Conservation (phyloP, 1,140 invertebrate species). For the Lepidurus couesii region DNA sequence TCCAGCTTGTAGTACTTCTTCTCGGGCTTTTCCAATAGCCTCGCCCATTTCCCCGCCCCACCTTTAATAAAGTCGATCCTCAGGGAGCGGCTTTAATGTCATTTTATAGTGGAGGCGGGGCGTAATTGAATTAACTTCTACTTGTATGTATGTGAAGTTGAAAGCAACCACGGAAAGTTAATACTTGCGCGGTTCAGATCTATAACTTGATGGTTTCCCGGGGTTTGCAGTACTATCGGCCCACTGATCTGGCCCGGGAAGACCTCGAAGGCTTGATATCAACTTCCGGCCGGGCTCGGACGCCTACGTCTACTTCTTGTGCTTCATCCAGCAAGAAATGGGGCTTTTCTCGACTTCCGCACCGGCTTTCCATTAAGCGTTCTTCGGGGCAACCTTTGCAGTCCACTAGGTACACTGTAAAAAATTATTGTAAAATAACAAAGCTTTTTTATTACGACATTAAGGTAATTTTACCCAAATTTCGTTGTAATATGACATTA, state of each 20-base stretch:
- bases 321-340: neutral
- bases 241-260: neutral
- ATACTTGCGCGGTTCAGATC: neutral
- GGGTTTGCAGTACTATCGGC: neutral
- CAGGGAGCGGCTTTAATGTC: no score
- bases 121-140: no score
- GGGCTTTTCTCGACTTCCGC: neutral
- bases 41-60: no score
- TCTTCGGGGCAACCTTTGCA: neutral
- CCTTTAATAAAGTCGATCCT: no score
- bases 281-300: neutral
- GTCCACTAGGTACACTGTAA: neutral
- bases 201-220: neutral
- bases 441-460: neutral
- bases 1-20: no score
- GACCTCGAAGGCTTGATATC: conserved; percentile 12
- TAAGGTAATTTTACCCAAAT: no score
- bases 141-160: no score
- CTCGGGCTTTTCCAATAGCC: no score
- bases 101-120: no score
- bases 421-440: no score
- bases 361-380: neutral
- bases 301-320: neutral
- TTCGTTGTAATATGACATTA: no score
- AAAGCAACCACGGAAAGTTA: no score